phyloP scores from a whole-genome alignment of 2,797 vertebrate genomes.

The Hirundo rustica region DNA sequence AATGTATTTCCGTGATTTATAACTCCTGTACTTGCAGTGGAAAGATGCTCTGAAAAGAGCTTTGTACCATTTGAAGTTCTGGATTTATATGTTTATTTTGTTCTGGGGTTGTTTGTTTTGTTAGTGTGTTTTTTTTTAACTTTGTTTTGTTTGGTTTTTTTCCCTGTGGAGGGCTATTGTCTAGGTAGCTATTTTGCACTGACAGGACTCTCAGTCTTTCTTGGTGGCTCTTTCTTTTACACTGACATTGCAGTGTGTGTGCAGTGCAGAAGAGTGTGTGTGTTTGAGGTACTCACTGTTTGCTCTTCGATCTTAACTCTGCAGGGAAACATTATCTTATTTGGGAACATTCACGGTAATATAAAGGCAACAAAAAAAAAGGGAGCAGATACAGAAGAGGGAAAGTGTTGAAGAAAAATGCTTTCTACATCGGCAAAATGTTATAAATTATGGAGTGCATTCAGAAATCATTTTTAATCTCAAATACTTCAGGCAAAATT shows the following conservation, averaged over 20 bases:
- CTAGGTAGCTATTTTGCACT: background rate
- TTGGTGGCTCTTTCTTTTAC: background rate
- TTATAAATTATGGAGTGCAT: background rate
- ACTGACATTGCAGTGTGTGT: background rate
- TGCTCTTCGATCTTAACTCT: background rate
- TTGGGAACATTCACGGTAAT: background rate
- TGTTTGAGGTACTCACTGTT: background rate
- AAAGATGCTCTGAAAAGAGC: background rate
- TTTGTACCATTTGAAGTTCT: background rate
- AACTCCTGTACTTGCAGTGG: background rate
- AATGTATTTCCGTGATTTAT: background rate
- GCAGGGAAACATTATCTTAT: background rate
- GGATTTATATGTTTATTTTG: background rate
- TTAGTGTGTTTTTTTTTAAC: rapidly evolving
- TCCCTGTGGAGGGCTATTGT: background rate
- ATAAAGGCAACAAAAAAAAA: background rate
- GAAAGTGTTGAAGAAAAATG: background rate
- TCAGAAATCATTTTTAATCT: background rate
- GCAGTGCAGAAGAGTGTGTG: background rate
- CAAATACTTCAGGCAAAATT: background rate
- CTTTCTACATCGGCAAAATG: background rate
- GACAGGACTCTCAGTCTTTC: background rate
- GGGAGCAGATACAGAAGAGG: background rate
- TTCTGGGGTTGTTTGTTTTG: background rate
- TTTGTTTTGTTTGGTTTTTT: background rate